Percentiles rank a stretch among this genome's conserved stretches.
Evolutionary conservation across 1,140 invertebrate genomes (phyloP).

Genomic region (Orchesella cincta): DNA sequence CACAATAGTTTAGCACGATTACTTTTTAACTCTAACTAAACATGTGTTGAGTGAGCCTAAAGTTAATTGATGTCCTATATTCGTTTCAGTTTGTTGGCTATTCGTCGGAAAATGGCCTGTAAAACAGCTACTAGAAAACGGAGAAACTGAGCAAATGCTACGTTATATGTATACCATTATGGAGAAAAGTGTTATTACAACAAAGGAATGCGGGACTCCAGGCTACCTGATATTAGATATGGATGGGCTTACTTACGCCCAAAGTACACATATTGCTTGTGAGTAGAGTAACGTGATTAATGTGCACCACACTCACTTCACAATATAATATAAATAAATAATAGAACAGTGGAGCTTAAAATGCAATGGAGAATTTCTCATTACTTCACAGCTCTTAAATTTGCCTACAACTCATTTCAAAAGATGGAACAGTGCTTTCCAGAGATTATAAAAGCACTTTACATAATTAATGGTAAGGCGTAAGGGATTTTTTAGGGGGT

Average conservation of each 20-base stretch:
- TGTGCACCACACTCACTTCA: too few relatives aligned
- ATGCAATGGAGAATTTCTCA: too few relatives aligned
- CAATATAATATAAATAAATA: too few relatives aligned
- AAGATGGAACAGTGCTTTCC: conserved; percentile 16
- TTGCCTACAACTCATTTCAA: background rate
- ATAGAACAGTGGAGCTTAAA: too few relatives aligned
- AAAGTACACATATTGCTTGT: background rate
- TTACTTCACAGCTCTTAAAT: too few relatives aligned
- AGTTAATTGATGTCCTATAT: too few relatives aligned
- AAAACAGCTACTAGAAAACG: background rate
- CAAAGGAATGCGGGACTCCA: background rate
- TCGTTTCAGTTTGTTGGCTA: background rate
- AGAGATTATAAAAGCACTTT: background rate
- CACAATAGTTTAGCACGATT: too few relatives aligned
- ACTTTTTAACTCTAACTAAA: too few relatives aligned
- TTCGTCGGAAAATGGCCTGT: background rate
- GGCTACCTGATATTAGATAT: background rate
- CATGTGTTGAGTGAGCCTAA: too few relatives aligned
- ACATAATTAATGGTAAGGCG: conserved; percentile 4
- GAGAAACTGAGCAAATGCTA: background rate
- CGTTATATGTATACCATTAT: background rate
- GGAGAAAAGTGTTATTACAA: background rate
- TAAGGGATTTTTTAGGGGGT: background rate
- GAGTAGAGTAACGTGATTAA: too few relatives aligned
- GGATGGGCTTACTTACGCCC: background rate